Conservation (phyloP, 2,888 invertebrate species). For the Sturmia bella region DNA sequence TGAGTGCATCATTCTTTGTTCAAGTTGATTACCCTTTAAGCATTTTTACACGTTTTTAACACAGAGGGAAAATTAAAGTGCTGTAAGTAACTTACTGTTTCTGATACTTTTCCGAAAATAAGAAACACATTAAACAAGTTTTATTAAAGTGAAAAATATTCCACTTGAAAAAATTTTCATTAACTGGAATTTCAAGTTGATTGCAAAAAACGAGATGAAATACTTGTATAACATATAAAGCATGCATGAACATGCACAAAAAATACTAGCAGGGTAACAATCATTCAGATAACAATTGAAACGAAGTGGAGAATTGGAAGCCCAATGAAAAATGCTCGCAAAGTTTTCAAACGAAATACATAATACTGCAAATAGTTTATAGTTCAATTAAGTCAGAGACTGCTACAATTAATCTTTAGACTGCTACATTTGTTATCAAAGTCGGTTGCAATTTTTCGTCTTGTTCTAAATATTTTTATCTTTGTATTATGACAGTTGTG, state of each 20-base stretch:
- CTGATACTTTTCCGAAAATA: constrained; percentile 22
- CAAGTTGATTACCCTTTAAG: constrained; percentile 2
- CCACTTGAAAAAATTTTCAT: constrained; percentile 27
- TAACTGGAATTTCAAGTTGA: constrained; percentile 15
- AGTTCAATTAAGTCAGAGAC: too few species aligned
- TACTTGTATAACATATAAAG: neutral
- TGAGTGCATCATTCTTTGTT: constrained; percentile 9
- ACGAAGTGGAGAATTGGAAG: too few species aligned
- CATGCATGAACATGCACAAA: constrained; percentile 5
- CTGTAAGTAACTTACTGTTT: constrained; percentile 36
- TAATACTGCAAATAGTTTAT: too few species aligned
- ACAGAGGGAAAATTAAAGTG: constrained; percentile 31
- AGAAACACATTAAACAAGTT: constrained; percentile 19
- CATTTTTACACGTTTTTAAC: constrained; percentile 2
- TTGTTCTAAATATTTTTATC: too few species aligned
- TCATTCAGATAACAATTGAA: neutral
- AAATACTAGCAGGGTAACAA: neutral
- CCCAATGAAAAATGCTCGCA: too few species aligned
- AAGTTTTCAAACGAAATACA: too few species aligned
- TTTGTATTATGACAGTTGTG: too few species aligned
- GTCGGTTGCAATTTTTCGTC: too few species aligned
- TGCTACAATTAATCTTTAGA: too few species aligned
- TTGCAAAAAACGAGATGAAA: constrained; percentile 32
- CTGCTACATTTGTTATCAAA: too few species aligned
- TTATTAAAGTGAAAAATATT: constrained; percentile 19